Evolutionary conservation across 2,113 vertebrate species (phyloP).

Genomic region (Anolis sagrei): DNA sequence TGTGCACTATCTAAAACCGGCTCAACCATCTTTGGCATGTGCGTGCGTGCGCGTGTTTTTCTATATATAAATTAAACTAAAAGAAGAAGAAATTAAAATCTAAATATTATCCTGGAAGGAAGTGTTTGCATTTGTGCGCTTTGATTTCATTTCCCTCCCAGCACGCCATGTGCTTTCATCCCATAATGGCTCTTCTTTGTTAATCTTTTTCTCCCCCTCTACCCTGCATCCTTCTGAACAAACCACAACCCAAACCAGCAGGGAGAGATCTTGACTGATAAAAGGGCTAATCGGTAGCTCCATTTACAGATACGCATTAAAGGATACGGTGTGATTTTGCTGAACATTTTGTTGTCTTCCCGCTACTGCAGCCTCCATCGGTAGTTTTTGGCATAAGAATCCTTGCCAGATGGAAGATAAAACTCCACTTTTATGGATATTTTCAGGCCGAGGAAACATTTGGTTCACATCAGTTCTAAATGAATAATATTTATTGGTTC

Average conservation of each 20-base stretch:
- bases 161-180: conserved; percentile 77
- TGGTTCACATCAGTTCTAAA: conserved; percentile 75
- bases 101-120: conserved; percentile 77
- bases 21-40: conserved; percentile 63
- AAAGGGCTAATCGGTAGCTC: conserved; percentile 66
- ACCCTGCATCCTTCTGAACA: conserved; percentile 30
- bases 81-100: conserved; percentile 73
- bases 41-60: conserved; percentile 30
- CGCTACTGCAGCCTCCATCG: conserved; percentile 76
- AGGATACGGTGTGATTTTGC: conserved; percentile 75
- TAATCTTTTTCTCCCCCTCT: conserved; percentile 71
- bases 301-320: conserved; percentile 74
- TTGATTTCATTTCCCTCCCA: conserved; percentile 81
- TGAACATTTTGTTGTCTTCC: conserved; percentile 77
- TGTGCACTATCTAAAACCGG: conserved; percentile 74
- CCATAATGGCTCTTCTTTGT: conserved; percentile 74
- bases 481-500: conserved; percentile 74
- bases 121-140: conserved; percentile 73
- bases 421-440: conserved; percentile 72
- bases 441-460: conserved; percentile 74
- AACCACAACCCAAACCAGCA: conserved; percentile 56
- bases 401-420: conserved; percentile 79
- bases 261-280: conserved; percentile 81
- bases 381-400: conserved; percentile 75
- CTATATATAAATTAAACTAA: conserved; percentile 62